Evolutionary conservation across 2,113 vertebrate genomes (phyloP).

Genomic region (Muntiacus muntjak): DNA sequence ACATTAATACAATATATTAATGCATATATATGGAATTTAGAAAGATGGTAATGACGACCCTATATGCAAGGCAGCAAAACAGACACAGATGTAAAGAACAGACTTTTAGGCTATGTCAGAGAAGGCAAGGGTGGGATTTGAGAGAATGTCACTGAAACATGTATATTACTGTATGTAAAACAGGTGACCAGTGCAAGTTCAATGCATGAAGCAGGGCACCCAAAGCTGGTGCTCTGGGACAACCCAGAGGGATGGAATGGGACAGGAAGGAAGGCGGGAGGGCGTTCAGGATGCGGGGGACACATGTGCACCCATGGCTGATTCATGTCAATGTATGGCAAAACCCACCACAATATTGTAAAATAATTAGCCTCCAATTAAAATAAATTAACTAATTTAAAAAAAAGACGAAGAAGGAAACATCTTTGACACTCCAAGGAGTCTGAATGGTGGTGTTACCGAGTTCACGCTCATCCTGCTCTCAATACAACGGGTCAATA

Average conservation of each 20-base stretch:
- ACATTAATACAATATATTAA: not conserved
- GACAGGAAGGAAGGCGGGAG: not conserved
- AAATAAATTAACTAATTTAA: not conserved
- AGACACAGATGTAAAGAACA: not conserved
- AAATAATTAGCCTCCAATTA: not conserved
- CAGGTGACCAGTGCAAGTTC: not conserved
- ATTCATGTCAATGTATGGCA: not conserved
- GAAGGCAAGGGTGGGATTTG: not conserved
- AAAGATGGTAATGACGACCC: not conserved
- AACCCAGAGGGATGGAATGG: not conserved
- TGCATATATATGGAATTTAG: not conserved
- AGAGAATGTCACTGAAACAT: not conserved
- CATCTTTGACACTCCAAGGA: not conserved
- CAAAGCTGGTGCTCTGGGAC: not conserved
- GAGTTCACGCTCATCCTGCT: not conserved
- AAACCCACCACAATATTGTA: not conserved
- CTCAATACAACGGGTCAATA: not conserved
- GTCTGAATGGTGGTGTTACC: not conserved
- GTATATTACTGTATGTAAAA: not conserved
- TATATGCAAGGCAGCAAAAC: not conserved
- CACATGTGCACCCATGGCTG: not conserved
- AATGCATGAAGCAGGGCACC: not conserved
- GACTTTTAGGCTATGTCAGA: not conserved
- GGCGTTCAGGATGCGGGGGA: not conserved
- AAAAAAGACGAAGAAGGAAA: not conserved